Base-by-base conservation (phyloP, 37 sponge, comb jelly and placozoan species). In the Oscarella lobularis region DNA sequence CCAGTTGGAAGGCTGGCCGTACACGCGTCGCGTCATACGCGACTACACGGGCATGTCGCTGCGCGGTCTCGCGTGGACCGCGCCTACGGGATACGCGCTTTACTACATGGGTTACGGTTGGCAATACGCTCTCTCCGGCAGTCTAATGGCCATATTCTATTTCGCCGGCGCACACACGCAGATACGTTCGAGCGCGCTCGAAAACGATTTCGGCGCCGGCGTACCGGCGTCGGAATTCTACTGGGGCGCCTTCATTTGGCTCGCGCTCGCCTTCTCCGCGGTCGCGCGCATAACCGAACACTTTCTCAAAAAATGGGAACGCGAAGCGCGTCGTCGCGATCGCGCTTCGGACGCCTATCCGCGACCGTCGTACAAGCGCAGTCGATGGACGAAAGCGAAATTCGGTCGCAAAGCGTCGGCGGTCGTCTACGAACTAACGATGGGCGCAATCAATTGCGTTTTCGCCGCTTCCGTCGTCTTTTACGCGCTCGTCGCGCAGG, bases 41-140 rank as follows among this genome's bases (percentile, higher is more conserved):
- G 89, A 92, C 27, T 85, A 77, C 69, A 40, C 89, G 0, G 93
- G 89, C 20, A 92, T 92, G 86, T 80, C 87, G 37, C 82, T 92
- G 67, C 38, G 89, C 33, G 93, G 93, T 33, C 66, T 92, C 2
- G 67, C 75, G 2, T 88, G 89, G 86, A 92, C 93, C 0, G 81
- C 78, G 31, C 93, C 93, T n/a, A 68, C 82, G 6, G 93, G 93
- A 9, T 92, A 92, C 55, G 55, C 80, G 30, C 86, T 92, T 0
- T 79, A 85, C 38, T 74, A 71, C 34, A 48, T 92, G 38, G 89
- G 84, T 0, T 92, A 85, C 39, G 93, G 93, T 1, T 88, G 89
- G 86, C 83, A 85, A 60, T 88, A 92, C 82, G 79, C 83, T 37
- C 74, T 92, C n/a, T 67, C 78, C 35, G 93, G 93, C 6, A 81